Evolutionary conservation across 2,888 invertebrate genomes (phyloP).

Genomic region (Petrolisthes manimaculis): DNA sequence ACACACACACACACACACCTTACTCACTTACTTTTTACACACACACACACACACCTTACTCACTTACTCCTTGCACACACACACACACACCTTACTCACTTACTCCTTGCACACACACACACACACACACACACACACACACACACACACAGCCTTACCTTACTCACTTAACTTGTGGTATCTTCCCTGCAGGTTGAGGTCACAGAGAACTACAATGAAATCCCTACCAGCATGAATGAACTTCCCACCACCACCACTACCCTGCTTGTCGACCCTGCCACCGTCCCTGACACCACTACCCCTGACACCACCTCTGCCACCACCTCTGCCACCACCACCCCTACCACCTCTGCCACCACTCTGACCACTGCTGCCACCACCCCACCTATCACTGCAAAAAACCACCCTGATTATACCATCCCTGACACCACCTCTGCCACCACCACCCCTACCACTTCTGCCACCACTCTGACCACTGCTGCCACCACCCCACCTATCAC

Average conservation of each 20-base stretch:
- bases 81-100: too few relatives aligned
- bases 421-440: background rate
- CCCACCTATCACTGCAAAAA: background rate
- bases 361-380: background rate
- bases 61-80: too few relatives aligned
- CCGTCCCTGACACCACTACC: background rate
- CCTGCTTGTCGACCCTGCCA: background rate
- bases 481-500: background rate
- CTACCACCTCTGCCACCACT: background rate
- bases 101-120: too few relatives aligned
- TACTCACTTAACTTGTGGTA: too few relatives aligned
- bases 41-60: too few relatives aligned
- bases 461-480: background rate
- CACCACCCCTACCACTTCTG: conserved; percentile 5
- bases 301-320: background rate
- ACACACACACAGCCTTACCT: too few relatives aligned
- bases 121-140: too few relatives aligned
- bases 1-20: too few relatives aligned
- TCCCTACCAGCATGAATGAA: conserved; percentile 16
- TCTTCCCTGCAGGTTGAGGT: background rate
- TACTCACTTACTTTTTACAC: too few relatives aligned
- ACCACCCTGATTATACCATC: background rate
- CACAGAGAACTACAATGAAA: conserved; percentile 47
- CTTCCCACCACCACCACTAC: background rate
- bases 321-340: background rate